phyloP scores from a whole-genome alignment of 2,888 invertebrate species.

The Andrena dorsata region DNA sequence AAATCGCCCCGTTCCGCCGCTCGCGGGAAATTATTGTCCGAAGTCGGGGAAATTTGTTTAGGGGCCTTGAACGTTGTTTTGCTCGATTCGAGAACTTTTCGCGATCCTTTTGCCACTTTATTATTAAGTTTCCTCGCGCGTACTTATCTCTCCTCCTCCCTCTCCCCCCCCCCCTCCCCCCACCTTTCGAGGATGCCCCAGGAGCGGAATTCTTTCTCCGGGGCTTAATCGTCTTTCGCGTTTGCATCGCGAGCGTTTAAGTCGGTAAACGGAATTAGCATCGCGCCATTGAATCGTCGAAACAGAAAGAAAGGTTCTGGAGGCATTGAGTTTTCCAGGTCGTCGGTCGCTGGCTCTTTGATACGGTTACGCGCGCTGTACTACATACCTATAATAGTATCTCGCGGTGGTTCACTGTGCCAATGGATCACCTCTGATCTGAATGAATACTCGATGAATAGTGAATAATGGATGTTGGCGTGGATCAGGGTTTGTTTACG shows the following conservation, averaged over 20 bases:
- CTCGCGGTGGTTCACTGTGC: no score
- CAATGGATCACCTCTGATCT: no score
- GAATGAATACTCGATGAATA: no score
- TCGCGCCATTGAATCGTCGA: conserved; percentile 1
- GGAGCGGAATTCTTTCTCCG: conserved; percentile 4
- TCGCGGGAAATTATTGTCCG: conserved; percentile 43
- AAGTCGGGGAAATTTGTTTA: conserved; percentile 26
- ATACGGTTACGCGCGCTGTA: no score
- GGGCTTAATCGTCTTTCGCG: conserved; percentile 1
- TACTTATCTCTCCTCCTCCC: not conserved
- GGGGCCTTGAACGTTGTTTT: not conserved
- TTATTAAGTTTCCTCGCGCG: conserved; percentile 14
- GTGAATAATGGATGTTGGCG: no score
- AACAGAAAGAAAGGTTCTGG: not conserved
- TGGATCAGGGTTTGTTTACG: no score
- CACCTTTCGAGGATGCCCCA: not conserved
- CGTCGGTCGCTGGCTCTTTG: no score
- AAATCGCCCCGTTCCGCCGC: conserved; percentile 37
- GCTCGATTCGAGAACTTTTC: conserved; percentile 8
- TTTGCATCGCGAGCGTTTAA: not conserved
- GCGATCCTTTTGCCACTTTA: conserved; percentile 1
- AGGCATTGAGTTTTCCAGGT: no score
- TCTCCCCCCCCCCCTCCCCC: no score
- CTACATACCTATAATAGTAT: no score
- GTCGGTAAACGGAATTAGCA: conserved; percentile 14